Evolutionary conservation across 2,113 vertebrate species (phyloP), one percentile per base, ranked within the genome.

Genomic region (Sorex fumeus): DNA sequence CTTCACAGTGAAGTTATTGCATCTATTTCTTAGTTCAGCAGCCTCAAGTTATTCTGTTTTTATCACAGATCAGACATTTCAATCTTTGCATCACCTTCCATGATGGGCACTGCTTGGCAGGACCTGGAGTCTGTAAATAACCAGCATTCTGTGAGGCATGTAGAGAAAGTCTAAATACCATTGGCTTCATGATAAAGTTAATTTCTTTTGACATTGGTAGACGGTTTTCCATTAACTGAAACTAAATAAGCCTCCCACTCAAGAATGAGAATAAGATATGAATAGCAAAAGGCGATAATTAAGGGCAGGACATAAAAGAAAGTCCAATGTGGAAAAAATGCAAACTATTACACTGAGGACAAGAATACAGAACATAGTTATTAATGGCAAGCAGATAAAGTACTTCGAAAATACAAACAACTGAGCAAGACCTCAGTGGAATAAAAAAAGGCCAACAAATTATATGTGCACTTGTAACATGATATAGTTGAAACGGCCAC

Each of bases 381-480:
- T 84, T 94, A 90, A 94, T 70, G 85, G 93, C 91, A 90, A 84
- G 40, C 88, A 95, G 91, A 95, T 90, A 91, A 83, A 96, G 72
- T n/a, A 62, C 69, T 75, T 91, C 71, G 88, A 91, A 95, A 93
- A 76, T 16, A 78, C 34, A 32, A 87, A 94, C 78, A 53, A 36
- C 27, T 8, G 53, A 85, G 13, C 11, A 78, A 82, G 91, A 79
- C 90, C 85, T 87, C 93, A 53, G 53, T 91, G 93, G 87, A 82
- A 43, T 13, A 45, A 69, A 60, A 76, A 79, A 78, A 79, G 76
- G 92, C 85, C 90, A 74, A 25, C 60, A 95, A 94, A 95, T 95
- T 95, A 92, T 40, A 96, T 72, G 88, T 84, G 83, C 85, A 91
- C 53, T 4, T 23, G 86, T 53, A 95, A 95, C 0, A 0, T 1